A percentile compares a stretch with the other conserved stretches of the same genome.
These are phyloP conservation scores for Peromyscus melanophrys DNA, from an alignment of 2,797 vertebrate species.

Conservation along the genomic window DNA sequence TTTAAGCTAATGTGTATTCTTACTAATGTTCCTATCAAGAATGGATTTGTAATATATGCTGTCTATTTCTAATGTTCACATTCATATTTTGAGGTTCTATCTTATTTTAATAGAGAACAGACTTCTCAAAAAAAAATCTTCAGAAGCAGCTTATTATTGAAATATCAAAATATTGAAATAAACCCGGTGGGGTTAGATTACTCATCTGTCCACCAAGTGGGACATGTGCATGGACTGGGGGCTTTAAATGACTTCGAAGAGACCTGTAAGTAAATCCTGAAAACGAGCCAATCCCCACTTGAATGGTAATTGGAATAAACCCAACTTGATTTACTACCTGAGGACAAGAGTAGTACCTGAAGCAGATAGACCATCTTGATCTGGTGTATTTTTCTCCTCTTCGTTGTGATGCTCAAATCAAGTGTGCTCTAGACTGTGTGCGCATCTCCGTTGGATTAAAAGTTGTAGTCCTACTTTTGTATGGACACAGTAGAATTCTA, in stretches of 20 bases:
- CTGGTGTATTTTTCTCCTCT: constrained; percentile 77
- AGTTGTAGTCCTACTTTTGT: constrained; percentile 71
- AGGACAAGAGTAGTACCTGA: constrained; percentile 42
- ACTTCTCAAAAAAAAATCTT: constrained; percentile 89
- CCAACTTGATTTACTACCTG: constrained; percentile 69
- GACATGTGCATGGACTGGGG: constrained; percentile 85
- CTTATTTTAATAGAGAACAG: constrained; percentile 91
- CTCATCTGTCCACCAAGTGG: constrained; percentile 86
- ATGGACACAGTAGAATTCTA: constrained; percentile 71
- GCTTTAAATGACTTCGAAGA: constrained; percentile 81
- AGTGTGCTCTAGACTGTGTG: constrained; percentile 75
- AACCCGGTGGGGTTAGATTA: constrained; percentile 85
- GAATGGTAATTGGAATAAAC: constrained; percentile 72
- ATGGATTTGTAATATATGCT: constrained; percentile 92
- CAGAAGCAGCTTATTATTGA: constrained; percentile 90
- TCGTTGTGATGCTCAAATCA: constrained; percentile 66
- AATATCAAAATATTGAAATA: constrained; percentile 85
- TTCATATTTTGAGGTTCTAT: constrained; percentile 91
- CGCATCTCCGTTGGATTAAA: constrained; percentile 71
- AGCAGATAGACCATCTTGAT: constrained; percentile 63
- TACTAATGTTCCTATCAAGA: constrained; percentile 92
- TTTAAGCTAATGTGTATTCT: constrained; percentile 93
- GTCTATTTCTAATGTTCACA: constrained; percentile 91
- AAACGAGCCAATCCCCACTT: constrained; percentile 81
- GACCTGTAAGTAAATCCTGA: constrained; percentile 78